Conservation (phyloP, 2,797 vertebrate genomes). For the Alosa sapidissima region DNA sequence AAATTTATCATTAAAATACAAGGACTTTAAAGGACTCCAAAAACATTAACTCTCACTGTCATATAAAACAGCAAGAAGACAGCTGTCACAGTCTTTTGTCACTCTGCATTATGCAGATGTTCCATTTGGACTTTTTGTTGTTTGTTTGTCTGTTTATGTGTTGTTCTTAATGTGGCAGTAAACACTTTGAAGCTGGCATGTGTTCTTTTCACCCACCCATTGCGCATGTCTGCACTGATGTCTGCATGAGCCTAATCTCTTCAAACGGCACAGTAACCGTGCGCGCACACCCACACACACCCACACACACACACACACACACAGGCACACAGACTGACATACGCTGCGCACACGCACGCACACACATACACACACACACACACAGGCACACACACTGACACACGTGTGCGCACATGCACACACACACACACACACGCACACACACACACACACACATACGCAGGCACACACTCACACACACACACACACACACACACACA, state of each 20-base stretch:
- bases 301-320: too few relatives aligned
- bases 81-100: background rate
- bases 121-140: background rate
- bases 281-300: too few relatives aligned
- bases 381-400: too few relatives aligned
- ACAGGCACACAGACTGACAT: too few relatives aligned
- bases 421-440: too few relatives aligned
- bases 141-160: conserved; percentile 12
- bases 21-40: background rate
- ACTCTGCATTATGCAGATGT: background rate
- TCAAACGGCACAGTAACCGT: background rate
- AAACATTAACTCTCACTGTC: background rate
- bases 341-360: too few relatives aligned
- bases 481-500: too few relatives aligned
- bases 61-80: background rate
- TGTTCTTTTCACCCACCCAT: background rate
- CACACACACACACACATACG: too few relatives aligned
- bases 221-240: background rate
- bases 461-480: too few relatives aligned
- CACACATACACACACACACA: too few relatives aligned
- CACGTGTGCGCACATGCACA: too few relatives aligned
- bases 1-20: background rate
- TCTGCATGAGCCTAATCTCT: background rate
- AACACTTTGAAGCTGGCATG: conserved; percentile 13
- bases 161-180: background rate